Evolutionary conservation across 2,797 vertebrate species (phyloP).

Genomic region (Propithecus deckenii): DNA sequence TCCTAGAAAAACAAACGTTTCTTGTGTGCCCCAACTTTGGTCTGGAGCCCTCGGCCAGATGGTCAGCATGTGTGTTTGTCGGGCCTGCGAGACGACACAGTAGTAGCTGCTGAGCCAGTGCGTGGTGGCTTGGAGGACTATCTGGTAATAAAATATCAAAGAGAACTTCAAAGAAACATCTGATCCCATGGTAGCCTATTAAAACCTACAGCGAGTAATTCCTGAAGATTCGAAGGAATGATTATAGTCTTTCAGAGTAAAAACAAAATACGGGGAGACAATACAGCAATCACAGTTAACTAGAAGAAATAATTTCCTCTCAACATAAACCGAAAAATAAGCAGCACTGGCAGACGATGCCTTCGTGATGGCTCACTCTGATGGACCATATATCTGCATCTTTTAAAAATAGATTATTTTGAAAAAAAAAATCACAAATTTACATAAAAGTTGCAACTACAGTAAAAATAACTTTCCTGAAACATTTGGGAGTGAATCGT

Average conservation of each 20-base stretch:
- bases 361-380: background rate
- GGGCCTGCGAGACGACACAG: background rate
- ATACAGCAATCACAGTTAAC: background rate
- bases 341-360: background rate
- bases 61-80: background rate
- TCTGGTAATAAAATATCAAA: background rate
- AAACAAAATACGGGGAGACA: background rate
- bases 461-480: background rate
- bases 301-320: background rate
- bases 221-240: background rate
- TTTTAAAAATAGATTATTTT: background rate
- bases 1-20: background rate
- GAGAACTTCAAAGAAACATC: background rate
- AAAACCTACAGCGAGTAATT: background rate
- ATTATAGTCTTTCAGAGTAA: background rate
- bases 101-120: background rate
- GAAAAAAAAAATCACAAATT: background rate
- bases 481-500: background rate
- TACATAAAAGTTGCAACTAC: background rate
- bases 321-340: background rate
- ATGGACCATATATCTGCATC: background rate
- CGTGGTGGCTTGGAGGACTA: background rate
- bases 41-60: background rate
- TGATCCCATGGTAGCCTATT: background rate
- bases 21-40: background rate